Conservation (phyloP, 2,888 invertebrate species). For the Drosophila leonis region DNA sequence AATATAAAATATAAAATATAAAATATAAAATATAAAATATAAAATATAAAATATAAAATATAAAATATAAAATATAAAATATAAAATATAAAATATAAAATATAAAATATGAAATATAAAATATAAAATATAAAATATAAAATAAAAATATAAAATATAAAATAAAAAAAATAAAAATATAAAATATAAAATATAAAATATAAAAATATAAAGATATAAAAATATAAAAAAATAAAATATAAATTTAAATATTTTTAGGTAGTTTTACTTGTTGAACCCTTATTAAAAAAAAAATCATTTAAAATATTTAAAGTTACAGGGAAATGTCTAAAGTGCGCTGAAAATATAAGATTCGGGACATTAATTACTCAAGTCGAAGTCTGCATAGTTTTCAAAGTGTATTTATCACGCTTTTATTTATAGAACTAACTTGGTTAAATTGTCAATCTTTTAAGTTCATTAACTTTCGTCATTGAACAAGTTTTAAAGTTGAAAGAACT, state of each 20-base stretch:
- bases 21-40: background rate
- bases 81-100: background rate
- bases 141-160: background rate
- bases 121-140: background rate
- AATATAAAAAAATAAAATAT: background rate
- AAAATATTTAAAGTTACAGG: no score
- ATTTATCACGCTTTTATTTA: background rate
- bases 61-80: background rate
- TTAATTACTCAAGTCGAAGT: background rate
- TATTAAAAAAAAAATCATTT: no score
- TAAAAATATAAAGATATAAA: background rate
- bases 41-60: background rate
- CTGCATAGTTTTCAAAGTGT: background rate
- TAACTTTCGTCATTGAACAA: background rate
- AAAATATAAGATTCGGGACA: background rate
- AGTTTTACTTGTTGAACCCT: no score
- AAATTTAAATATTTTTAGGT: background rate
- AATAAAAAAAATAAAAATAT: background rate
- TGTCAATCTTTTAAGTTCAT: background rate
- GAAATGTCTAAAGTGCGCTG: background rate
- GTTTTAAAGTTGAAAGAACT: slow-evolving; percentile 22
- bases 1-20: background rate
- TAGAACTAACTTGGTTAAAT: background rate
- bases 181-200: background rate
- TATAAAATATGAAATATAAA: background rate